Base-by-base conservation (phyloP, 37 sponge, comb jelly and placozoan species). In the Dysidea cf. avara region DNA sequence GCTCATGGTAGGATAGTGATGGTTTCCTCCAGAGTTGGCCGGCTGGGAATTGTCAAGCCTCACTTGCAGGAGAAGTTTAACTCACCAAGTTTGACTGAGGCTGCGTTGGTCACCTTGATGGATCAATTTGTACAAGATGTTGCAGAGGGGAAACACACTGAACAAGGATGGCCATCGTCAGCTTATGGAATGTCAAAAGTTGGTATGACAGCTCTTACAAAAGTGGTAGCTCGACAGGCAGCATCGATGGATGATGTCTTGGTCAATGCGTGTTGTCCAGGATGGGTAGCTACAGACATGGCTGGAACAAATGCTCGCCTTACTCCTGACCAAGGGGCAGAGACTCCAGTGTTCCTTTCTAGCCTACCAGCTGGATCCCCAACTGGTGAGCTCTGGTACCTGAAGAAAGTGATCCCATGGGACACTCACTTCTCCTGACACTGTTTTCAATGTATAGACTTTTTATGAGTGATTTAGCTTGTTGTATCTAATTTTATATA, bases 321-420 rank as follows among this genome's bases (percentile, higher is more conserved):
- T 9, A 72, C 87, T 56, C 80, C 91, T 18, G 90, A 90, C 31
- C 55, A 94, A 63, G 95, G 95, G 22, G 95, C 95, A 28, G 87
- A 80, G 20, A 94, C 90, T 48, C 90, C 90, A 0, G 80, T 81
- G 13, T n/a, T 56, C 34, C 57, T 83, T 11, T 74, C 82, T 49
- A 68, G 83, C 24, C 71, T 94, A 16, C 95, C 90, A 22, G 35
- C 64, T 17, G 85, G 75, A n/a, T 66, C 78, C 26, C 82, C 90
- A 1, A 83, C 2, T 61, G 95, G 95, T 12, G 67, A 81, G 55
- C 90, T 90, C 64, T 94, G 86, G 81, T 56, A 66, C 16, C 56
- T 87, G 2, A 71, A 64, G 37, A 71, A 69, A 25, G 60, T 85
- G 0, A 56, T 62, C 48, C 64, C 61, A 7, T 92, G 93, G 93